Evolutionary conservation across 2,113 vertebrate species (phyloP).

Genomic region (Trematocara macrostoma): DNA sequence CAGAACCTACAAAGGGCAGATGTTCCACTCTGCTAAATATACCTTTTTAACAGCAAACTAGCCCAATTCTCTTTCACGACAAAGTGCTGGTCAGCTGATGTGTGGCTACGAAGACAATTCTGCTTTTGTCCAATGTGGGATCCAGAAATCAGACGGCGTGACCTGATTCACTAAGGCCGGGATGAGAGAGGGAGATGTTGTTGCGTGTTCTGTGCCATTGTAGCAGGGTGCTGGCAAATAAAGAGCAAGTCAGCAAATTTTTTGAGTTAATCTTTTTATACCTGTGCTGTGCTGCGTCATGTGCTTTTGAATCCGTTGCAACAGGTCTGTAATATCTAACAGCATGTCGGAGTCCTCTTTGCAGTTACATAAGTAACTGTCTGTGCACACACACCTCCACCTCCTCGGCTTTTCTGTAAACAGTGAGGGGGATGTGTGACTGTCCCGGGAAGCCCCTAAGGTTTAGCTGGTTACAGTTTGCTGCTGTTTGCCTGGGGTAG

Average conservation of each 20-base stretch:
- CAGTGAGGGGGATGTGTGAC: neutral
- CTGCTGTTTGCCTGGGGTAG: neutral
- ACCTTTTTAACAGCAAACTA: neutral
- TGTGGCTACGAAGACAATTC: conserved; percentile 12
- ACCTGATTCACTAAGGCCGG: neutral
- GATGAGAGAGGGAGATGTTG: neutral
- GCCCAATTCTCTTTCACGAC: neutral
- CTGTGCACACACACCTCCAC: neutral
- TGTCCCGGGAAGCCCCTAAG: neutral
- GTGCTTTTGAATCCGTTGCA: neutral
- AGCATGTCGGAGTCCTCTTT: neutral
- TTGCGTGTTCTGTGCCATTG: neutral
- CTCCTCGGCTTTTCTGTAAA: neutral
- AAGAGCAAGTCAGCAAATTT: conserved; percentile 11
- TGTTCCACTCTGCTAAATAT: neutral
- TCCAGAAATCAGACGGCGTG: conserved; percentile 33
- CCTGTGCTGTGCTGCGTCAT: neutral
- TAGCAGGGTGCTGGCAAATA: neutral
- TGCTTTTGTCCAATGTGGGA: conserved; percentile 22
- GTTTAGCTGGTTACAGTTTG: neutral
- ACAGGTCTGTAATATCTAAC: neutral
- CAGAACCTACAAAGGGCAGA: neutral
- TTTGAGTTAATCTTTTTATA: conserved; percentile 2
- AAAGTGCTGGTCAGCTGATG: conserved; percentile 32
- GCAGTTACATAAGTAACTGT: neutral